Conservation (phyloP, 1,140 invertebrate species). For the Doryteuthis pealeii region DNA sequence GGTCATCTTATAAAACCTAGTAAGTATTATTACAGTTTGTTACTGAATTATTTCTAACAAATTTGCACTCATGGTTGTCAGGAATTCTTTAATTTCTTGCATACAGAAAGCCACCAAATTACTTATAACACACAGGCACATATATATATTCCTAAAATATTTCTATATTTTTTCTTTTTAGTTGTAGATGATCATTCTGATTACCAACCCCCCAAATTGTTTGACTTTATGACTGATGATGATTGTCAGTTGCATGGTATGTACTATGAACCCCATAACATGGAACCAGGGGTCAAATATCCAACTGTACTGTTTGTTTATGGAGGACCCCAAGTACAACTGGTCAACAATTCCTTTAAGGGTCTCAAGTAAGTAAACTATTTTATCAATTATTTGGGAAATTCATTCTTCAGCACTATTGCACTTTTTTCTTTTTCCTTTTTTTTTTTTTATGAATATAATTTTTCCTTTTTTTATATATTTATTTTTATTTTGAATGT, state of each 20-base stretch:
- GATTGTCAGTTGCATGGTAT: constrained; percentile 74
- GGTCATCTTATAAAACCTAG: constrained; percentile 36
- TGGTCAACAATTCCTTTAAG: constrained; percentile 95
- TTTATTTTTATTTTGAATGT: too few species aligned
- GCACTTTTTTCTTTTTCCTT: too few species aligned
- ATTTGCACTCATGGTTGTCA: too few species aligned
- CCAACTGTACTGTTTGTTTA: constrained; percentile 96
- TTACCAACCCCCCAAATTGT: constrained; percentile 69
- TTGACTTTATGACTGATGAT: constrained; percentile 72
- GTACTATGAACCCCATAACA: constrained; percentile 86
- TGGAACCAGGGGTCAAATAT: constrained; percentile 76
- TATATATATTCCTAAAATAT: too few species aligned
- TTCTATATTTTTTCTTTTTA: too few species aligned
- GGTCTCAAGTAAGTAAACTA: constrained; percentile 63
- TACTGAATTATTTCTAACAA: not conserved
- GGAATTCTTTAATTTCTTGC: too few species aligned
- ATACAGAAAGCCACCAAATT: too few species aligned
- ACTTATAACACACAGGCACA: too few species aligned
- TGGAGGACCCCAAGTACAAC: constrained; percentile 95
- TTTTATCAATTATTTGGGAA: not conserved
- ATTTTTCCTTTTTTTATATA: too few species aligned
- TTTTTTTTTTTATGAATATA: too few species aligned
- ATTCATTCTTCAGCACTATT: not conserved
- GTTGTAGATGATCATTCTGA: constrained; percentile 34
- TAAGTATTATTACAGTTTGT: constrained; percentile 18